Evolutionary conservation across 2,113 vertebrate species (phyloP).

Genomic region (Eptesicus fuscus): DNA sequence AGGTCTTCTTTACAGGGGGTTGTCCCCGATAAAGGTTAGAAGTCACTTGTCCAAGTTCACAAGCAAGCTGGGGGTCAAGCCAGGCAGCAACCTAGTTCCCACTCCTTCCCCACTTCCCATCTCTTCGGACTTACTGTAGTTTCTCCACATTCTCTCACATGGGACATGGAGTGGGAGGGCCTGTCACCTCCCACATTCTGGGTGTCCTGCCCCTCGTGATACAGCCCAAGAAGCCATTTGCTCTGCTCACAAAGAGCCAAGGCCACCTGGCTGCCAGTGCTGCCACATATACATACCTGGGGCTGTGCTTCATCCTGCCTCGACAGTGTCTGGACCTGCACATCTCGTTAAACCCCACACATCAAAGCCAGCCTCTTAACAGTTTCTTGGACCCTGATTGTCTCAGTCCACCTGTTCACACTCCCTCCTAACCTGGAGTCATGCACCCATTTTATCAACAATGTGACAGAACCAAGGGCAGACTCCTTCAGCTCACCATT

Average conservation of each 20-base stretch:
- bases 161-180: background rate
- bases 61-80: background rate
- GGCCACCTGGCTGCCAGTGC: background rate
- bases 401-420: background rate
- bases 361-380: background rate
- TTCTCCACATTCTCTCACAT: background rate
- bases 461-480: conserved; percentile 21
- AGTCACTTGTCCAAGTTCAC: background rate
- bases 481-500: background rate
- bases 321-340: background rate
- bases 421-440: conserved; percentile 20
- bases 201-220: background rate
- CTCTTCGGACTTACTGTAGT: accelerated
- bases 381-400: background rate
- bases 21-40: background rate
- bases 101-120: background rate
- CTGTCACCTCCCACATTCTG: background rate
- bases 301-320: background rate
- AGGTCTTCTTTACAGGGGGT: background rate
- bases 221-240: background rate
- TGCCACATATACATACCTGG: background rate
- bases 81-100: background rate
- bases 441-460: background rate
- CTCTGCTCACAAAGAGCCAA: background rate
- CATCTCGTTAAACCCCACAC: background rate